Evolutionary conservation across 2,797 vertebrate genomes (phyloP).

Genomic region (Trichosurus vulpecula): DNA sequence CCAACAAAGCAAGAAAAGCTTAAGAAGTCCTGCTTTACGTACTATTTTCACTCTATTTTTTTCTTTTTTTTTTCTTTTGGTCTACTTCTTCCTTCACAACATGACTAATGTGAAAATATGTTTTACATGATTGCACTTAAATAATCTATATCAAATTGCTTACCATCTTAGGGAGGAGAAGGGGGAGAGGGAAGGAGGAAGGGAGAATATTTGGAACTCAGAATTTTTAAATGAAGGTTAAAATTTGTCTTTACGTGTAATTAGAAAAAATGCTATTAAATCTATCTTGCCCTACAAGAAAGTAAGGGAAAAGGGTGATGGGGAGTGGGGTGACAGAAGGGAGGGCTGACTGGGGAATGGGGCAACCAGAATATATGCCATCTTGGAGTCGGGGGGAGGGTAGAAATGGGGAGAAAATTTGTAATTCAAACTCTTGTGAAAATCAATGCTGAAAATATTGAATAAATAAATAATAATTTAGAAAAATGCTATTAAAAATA

Average conservation of each 20-base stretch:
- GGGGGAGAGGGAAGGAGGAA: background rate
- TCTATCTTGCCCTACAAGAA: too few relatives aligned
- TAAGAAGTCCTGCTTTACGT: fast-evolving
- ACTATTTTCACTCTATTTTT: background rate
- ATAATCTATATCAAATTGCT: background rate
- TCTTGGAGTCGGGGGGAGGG: too few relatives aligned
- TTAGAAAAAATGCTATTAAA: background rate
- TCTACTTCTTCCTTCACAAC: background rate
- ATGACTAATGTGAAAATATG: background rate
- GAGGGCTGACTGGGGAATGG: too few relatives aligned
- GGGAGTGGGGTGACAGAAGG: too few relatives aligned
- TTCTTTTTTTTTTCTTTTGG: background rate
- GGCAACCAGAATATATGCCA: too few relatives aligned
- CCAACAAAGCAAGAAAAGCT: background rate
- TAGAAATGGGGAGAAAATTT: too few relatives aligned
- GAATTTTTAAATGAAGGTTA: background rate
- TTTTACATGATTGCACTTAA: background rate
- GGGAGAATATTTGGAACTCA: background rate
- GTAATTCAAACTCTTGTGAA: too few relatives aligned
- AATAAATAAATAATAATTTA: too few relatives aligned
- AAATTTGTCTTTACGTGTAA: background rate
- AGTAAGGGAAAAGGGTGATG: too few relatives aligned
- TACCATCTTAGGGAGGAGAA: background rate
- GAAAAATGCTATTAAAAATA: background rate
- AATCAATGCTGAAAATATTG: too few relatives aligned